phyloP scores from a whole-genome alignment of 2,888 invertebrate genomes.

The Torymus auratus region DNA sequence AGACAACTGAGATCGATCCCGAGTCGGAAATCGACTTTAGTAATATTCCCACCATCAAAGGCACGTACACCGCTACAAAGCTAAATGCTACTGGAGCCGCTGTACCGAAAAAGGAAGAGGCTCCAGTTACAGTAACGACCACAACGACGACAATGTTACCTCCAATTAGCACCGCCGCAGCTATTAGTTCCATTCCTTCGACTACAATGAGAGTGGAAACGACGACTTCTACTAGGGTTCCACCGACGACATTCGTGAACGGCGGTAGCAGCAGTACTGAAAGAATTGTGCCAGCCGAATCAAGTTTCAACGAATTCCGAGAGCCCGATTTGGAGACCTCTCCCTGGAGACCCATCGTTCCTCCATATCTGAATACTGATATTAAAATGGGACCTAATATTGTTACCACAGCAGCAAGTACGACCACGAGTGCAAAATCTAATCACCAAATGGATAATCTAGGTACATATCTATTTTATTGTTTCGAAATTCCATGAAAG shows the following conservation, averaged over 20 bases:
- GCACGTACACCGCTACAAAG: slow-evolving; percentile 72
- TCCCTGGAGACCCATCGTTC: slow-evolving; percentile 74
- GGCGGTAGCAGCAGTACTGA: slow-evolving; percentile 7
- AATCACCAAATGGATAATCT: slow-evolving; percentile 12
- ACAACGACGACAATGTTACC: slow-evolving; percentile 60
- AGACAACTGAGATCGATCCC: slow-evolving; percentile 28
- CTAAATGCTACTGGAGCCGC: slow-evolving; percentile 65
- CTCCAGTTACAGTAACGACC: slow-evolving; percentile 71
- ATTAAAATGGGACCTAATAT: slow-evolving; percentile 62
- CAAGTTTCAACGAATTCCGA: slow-evolving; percentile 67
- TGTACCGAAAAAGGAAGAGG: slow-evolving; percentile 47
- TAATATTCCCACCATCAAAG: slow-evolving; percentile 74
- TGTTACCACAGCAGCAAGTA: slow-evolving; percentile 30
- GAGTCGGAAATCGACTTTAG: slow-evolving; percentile 70
- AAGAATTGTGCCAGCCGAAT: slow-evolving; percentile 24
- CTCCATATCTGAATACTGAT: slow-evolving; percentile 68
- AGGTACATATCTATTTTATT: slow-evolving; percentile 11
- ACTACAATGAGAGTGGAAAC: neutral
- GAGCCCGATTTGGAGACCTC: slow-evolving; percentile 73
- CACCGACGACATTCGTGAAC: slow-evolving; percentile 10
- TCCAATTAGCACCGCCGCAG: no score
- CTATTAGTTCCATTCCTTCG: no score
- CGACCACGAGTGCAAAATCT: neutral
- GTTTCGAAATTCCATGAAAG: no score
- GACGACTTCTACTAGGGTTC: slow-evolving; percentile 1